These are phyloP conservation scores for Charaxes varanes DNA, from an alignment of 1,140 invertebrate genomes.

Conservation along the genomic window DNA sequence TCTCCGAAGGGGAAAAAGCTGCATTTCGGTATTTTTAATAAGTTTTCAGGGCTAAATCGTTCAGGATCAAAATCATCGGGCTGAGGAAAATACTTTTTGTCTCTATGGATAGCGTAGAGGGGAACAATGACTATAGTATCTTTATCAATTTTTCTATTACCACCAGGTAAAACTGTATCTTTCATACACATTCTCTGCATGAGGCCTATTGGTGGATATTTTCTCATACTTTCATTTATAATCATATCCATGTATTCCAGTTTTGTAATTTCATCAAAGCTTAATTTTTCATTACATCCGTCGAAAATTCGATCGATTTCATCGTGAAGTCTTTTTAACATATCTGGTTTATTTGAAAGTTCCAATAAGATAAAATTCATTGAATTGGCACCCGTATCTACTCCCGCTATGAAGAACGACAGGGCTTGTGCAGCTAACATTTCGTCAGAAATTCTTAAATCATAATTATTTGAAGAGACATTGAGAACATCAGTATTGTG, in stretches of 20 bases:
- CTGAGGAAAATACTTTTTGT: constrained; percentile 72
- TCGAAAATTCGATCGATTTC: constrained; percentile 51
- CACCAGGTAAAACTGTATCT: constrained; percentile 58
- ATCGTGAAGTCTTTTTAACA: constrained; percentile 51
- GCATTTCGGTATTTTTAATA: constrained; percentile 57
- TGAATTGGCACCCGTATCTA: constrained; percentile 58
- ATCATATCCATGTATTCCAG: constrained; percentile 71
- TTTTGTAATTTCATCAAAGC: constrained; percentile 49
- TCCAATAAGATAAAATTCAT: constrained; percentile 45
- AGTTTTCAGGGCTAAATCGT: constrained; percentile 71
- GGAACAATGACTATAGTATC: constrained; percentile 73
- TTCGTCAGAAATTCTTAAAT: constrained; percentile 44
- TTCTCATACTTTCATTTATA: constrained; percentile 48
- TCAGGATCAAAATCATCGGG: constrained; percentile 77
- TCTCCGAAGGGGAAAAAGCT: constrained; percentile 81
- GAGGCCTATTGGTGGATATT: constrained; percentile 61
- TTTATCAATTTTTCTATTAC: constrained; percentile 55
- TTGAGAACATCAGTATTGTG: constrained; percentile 28
- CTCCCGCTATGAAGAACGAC: constrained; percentile 74
- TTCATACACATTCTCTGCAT: constrained; percentile 54
- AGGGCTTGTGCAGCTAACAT: constrained; percentile 69
- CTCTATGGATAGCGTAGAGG: constrained; percentile 75
- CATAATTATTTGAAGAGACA: constrained; percentile 23
- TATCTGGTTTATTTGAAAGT: constrained; percentile 46
- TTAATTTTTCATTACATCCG: constrained; percentile 37